phyloP scores from a whole-genome alignment of 1,140 invertebrate species.

The Hermetia illucens region DNA sequence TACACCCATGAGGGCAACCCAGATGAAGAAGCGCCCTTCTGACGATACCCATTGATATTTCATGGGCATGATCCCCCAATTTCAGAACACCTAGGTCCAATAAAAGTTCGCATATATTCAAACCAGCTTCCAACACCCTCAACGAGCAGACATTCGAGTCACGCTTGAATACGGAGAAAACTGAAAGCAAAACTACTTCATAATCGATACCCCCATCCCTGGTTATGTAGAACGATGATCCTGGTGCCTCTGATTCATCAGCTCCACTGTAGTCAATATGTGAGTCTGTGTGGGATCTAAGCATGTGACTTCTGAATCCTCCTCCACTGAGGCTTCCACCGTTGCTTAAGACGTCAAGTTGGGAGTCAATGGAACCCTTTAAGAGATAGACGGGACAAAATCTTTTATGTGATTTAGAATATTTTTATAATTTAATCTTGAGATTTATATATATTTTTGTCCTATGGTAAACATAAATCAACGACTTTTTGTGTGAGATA shows the following conservation, averaged over 20 bases:
- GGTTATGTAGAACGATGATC: constrained; percentile 84
- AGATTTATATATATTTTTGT: no score
- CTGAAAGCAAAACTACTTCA: constrained; percentile 75
- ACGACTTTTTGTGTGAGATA: no score
- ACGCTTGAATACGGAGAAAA: constrained; percentile 70
- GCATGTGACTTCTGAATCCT: constrained; percentile 35
- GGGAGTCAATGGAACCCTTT: constrained; percentile 64
- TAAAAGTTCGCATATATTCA: constrained; percentile 78
- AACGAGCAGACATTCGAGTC: constrained; percentile 58
- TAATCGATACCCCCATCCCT: constrained; percentile 88
- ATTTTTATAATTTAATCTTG: no score
- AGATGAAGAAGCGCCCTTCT: constrained; percentile 65
- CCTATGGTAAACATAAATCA: no score
- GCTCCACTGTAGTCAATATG: constrained; percentile 75
- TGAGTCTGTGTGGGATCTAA: constrained; percentile 85
- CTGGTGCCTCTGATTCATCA: constrained; percentile 75
- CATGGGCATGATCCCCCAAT: constrained; percentile 36
- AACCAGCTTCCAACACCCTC: constrained; percentile 75
- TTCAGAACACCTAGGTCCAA: constrained; percentile 77
- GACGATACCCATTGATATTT: constrained; percentile 36
- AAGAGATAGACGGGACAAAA: no score
- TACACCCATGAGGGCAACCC: constrained; percentile 84
- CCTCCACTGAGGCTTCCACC: constrained; percentile 9
- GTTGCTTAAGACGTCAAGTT: constrained; percentile 57
- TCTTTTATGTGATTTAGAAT: no score